Percentiles rank a stretch among this genome's conserved stretches.
phyloP scores from a whole-genome alignment of 2,113 vertebrate genomes.

The Istiophorus platypterus region DNA sequence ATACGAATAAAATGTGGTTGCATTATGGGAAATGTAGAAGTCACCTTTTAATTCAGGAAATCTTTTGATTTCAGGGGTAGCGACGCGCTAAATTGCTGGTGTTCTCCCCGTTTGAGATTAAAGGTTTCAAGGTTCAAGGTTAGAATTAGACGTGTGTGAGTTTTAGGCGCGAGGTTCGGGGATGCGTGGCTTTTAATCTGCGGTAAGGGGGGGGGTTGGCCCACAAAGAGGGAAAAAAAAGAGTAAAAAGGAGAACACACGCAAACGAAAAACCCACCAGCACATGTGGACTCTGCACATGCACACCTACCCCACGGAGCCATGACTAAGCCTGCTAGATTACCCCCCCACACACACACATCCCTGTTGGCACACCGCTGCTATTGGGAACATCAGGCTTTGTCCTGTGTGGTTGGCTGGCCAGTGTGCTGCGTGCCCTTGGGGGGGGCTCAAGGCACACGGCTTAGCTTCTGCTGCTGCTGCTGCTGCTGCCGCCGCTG shows the following conservation, averaged over 20 bases:
- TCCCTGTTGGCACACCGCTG: conserved; percentile 51
- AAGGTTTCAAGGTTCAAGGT: neutral
- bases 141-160: conserved; percentile 28
- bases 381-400: conserved; percentile 49
- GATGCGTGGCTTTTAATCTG: conserved; percentile 6
- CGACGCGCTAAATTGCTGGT: neutral
- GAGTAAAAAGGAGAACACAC: conserved; percentile 2
- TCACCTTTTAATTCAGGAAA: neutral
- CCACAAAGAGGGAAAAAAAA: too few species aligned
- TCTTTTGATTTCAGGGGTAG: neutral
- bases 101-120: neutral
- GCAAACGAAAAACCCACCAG: conserved; percentile 8
- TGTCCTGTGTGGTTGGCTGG: conserved; percentile 63
- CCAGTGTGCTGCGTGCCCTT: conserved; percentile 51
- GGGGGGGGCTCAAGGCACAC: conserved; percentile 49
- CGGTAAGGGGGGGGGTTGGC: neutral
- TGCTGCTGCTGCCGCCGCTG: conserved; percentile 51
- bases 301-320: conserved; percentile 42
- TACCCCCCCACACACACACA: too few species aligned
- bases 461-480: conserved; percentile 48
- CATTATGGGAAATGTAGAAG: too few species aligned
- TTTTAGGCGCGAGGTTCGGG: neutral
- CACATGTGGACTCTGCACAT: conserved; percentile 11
- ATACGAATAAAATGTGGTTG: too few species aligned
- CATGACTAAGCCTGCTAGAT: conserved; percentile 67